These are phyloP conservation scores for Mormyrops attenuatus DNA, from an alignment of 2,797 vertebrate genomes.

Conservation along the genomic window DNA sequence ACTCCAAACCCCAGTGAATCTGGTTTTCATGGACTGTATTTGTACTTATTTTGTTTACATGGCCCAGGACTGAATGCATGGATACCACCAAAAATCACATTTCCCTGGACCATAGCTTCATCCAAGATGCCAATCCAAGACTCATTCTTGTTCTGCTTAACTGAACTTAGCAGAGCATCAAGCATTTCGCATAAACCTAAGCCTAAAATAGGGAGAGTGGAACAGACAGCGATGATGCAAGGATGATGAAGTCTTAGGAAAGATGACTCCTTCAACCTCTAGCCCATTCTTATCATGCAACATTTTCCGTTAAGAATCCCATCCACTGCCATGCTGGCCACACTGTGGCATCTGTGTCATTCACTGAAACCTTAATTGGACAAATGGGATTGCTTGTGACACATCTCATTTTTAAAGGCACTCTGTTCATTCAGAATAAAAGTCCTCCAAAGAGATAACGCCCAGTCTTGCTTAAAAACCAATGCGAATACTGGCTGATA, in stretches of 20 bases:
- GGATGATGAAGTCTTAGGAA: neutral
- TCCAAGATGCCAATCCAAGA: neutral
- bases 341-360: neutral
- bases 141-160: neutral
- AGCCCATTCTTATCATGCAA: neutral
- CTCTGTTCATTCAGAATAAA: neutral
- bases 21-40: neutral
- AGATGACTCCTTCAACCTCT: neutral
- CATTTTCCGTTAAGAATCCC: neutral
- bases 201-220: neutral
- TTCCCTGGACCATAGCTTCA: neutral
- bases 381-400: conserved; percentile 2
- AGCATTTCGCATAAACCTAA: neutral
- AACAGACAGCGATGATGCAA: neutral
- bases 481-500: neutral
- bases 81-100: neutral
- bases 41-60: neutral
- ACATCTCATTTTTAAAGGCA: conserved; percentile 4
- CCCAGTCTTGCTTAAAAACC: neutral
- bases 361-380: neutral
- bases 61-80: neutral
- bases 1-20: neutral
- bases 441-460: neutral
- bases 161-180: neutral
- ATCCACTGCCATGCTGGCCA: neutral